Evolutionary conservation across 1,140 invertebrate genomes (phyloP).

Genomic region (Atopsyche davidsoni): DNA sequence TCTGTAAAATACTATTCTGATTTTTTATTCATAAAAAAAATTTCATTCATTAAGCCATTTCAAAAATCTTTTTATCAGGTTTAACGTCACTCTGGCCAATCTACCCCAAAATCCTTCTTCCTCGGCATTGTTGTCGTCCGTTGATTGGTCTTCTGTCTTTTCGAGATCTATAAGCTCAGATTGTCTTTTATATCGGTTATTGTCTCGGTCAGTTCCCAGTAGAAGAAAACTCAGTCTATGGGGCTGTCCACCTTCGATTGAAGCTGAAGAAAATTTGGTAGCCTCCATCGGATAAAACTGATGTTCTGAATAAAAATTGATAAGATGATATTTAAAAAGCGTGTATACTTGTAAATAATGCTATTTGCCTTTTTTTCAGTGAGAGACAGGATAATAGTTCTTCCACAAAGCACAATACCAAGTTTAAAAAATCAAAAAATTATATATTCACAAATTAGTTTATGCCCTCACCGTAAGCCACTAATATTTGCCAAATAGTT

Average conservation of each 20-base stretch:
- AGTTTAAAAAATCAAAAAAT: no score
- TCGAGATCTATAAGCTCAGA: slow-evolving; percentile 25
- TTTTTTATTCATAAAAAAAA: not conserved
- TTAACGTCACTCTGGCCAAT: slow-evolving; percentile 25
- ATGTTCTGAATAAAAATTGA: not conserved
- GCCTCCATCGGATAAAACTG: not conserved
- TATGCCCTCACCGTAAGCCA: no score
- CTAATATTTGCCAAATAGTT: no score
- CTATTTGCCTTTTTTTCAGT: not conserved
- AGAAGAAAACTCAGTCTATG: not conserved
- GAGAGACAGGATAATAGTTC: no score
- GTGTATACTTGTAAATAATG: not conserved
- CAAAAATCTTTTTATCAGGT: slow-evolving; percentile 24
- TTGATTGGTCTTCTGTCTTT: slow-evolving; percentile 2
- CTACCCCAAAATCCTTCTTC: slow-evolving; percentile 27
- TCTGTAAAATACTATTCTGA: no score
- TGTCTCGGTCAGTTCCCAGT: no score
- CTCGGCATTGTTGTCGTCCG: slow-evolving; percentile 3
- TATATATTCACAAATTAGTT: no score
- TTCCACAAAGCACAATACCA: no score
- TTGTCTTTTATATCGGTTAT: slow-evolving; percentile 15
- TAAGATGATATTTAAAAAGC: not conserved
- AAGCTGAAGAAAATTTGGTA: not conserved
- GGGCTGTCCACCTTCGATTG: not conserved
- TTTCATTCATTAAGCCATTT: slow-evolving; percentile 28